Evolutionary conservation across 2,888 invertebrate genomes (phyloP), one percentile per base, ranked within the genome.

Genomic region (Pristionchus arcanus): DNA sequence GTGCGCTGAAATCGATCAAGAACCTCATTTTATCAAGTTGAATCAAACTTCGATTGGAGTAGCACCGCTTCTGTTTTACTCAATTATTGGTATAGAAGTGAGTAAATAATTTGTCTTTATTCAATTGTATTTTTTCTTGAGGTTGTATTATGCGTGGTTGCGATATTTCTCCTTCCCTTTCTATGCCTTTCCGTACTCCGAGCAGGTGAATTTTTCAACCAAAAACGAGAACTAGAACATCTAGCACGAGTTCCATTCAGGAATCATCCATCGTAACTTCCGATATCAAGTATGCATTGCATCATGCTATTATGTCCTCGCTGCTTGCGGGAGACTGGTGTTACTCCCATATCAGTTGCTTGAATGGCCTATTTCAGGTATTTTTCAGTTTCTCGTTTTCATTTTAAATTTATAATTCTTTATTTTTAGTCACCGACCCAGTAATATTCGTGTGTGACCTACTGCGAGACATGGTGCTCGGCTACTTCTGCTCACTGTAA

Each of bases 21-120:
- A 71, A 71, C 77, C 77, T 9, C 77, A 77, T 21, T 77, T 77
- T 21, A 37, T 77, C 77, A 77, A 77, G 42, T n/a, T 77, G 42
- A 77, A 77, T n/a, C 21, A 21, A 28, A 77, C 77, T 9, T 77
- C 77, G 11, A 77, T 77, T 25, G 21, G 9, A 2, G 37, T 15
- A 4, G 77, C 77, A 2, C 77, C 77, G 15, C 77, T 42, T 25
- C 77, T 77, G 4, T 77, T 77, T 37, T 42, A 77, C 77, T 2
- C 77, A 42, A 77, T 77, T 28, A 77, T 77, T 42, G 28, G 42
- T 42, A 15, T 21, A 7, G 77, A 77, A 34, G 77, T 77, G 13
- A 25, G 19, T 25, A 2, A 19, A 16, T 42, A 21, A 25, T 66
- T 28, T n/a, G 25, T 66, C 1, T 3, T 66, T 28, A n/a, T n/a